Evolutionary conservation across 1,140 invertebrate species (phyloP).

Genomic region (Cydia pomonella): DNA sequence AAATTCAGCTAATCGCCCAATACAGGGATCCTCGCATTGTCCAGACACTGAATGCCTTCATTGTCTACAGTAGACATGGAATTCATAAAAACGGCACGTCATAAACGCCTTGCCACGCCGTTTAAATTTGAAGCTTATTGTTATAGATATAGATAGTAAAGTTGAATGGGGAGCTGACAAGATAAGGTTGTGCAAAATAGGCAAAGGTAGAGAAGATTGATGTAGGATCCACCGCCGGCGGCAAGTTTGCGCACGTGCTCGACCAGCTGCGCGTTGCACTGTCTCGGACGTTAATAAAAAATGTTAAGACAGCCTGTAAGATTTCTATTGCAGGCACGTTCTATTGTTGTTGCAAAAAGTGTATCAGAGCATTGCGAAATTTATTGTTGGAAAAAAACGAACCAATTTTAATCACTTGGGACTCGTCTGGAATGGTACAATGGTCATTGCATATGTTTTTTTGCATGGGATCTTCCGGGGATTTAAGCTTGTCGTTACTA

Average conservation of each 20-base stretch:
- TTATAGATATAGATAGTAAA: not conserved
- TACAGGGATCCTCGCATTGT: constrained; percentile 61
- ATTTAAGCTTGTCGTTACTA: no score
- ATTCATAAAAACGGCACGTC: constrained; percentile 39
- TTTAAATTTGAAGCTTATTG: not conserved
- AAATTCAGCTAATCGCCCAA: constrained; percentile 69
- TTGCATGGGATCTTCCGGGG: not conserved
- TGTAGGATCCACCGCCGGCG: constrained; percentile 67
- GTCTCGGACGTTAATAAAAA: constrained; percentile 47
- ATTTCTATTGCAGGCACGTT: constrained; percentile 18
- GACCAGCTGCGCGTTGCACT: constrained; percentile 60
- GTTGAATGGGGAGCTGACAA: not conserved
- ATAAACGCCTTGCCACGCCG: constrained; percentile 27
- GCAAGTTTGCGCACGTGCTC: constrained; percentile 73
- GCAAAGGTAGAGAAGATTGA: constrained; percentile 70
- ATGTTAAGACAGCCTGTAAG: constrained; percentile 34
- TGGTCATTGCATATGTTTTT: not conserved
- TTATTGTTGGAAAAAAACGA: constrained; percentile 11
- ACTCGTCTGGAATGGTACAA: not conserved
- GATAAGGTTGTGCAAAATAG: constrained; percentile 56
- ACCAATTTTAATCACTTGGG: not conserved
- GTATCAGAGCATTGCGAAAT: constrained; percentile 22
- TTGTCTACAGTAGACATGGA: constrained; percentile 60
- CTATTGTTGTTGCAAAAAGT: constrained; percentile 30
- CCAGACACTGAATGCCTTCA: constrained; percentile 73